Conservation (phyloP, 2,113 vertebrate species). For the Odocoileus hemionus region DNA sequence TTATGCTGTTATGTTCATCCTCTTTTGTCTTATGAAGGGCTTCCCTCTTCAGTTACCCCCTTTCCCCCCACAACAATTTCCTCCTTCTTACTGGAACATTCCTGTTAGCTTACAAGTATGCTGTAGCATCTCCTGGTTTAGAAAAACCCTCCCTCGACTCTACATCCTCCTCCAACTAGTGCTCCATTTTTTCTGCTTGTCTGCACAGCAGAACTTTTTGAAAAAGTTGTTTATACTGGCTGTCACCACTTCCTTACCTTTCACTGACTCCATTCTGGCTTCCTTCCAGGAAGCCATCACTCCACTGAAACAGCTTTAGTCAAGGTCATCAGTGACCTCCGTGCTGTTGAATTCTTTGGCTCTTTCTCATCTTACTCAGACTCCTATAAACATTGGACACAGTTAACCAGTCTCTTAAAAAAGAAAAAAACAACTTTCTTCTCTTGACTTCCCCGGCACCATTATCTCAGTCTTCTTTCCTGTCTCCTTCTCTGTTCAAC, state of each 20-base stretch:
- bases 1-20: background rate
- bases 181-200: constrained; percentile 17
- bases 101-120: background rate
- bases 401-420: background rate
- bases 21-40: background rate
- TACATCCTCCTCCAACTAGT: background rate
- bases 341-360: background rate
- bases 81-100: background rate
- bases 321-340: constrained; percentile 45
- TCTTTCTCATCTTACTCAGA: constrained; percentile 8
- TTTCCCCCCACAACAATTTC: background rate
- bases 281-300: constrained; percentile 1
- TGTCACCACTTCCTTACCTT: constrained; percentile 36
- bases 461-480: background rate
- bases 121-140: background rate
- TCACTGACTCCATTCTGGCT: background rate
- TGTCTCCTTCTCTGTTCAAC: background rate
- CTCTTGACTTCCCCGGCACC: background rate
- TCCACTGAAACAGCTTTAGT: constrained; percentile 7
- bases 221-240: constrained; percentile 25
- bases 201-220: constrained; percentile 10
- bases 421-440: background rate
- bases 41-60: background rate
- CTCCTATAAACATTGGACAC: background rate
- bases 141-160: background rate